A percentile compares a stretch with the other conserved stretches of the same genome.
Conservation (phyloP, 2,797 vertebrate genomes). For the Pseudocheirus occidentalis region DNA sequence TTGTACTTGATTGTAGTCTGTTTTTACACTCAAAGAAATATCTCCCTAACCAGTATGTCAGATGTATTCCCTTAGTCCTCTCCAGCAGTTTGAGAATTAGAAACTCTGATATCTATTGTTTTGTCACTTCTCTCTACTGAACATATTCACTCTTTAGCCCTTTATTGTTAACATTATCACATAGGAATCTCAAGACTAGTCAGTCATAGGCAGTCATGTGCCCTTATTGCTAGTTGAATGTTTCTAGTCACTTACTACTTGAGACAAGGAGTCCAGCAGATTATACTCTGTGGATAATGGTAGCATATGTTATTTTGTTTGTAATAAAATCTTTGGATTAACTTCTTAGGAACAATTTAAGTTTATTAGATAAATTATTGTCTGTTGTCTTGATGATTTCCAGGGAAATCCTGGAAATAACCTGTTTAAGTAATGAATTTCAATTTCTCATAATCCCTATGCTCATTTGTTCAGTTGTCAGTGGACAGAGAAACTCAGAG, state of each 20-base stretch:
- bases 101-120: constrained; percentile 39
- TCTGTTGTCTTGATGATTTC: background rate
- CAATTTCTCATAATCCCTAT: background rate
- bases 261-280: constrained; percentile 52
- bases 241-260: constrained; percentile 53
- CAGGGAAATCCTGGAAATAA: background rate
- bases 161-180: constrained; percentile 55
- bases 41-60: constrained; percentile 33
- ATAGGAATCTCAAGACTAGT: constrained; percentile 58
- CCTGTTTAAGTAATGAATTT: background rate
- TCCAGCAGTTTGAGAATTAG: constrained; percentile 41
- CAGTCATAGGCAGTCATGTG: background rate
- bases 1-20: constrained; percentile 48
- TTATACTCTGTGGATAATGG: constrained; percentile 35
- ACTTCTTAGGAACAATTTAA: background rate
- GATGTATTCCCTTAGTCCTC: constrained; percentile 54
- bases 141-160: constrained; percentile 7
- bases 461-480: background rate
- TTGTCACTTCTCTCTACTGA: constrained; percentile 33
- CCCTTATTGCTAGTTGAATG: background rate
- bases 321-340: background rate
- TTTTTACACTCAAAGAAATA: constrained; percentile 51
- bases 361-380: background rate
- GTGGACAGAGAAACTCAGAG: background rate
- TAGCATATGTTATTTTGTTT: background rate